Evolutionary conservation across 2,113 vertebrate genomes (phyloP).

Genomic region (Chaenocephalus aceratus): DNA sequence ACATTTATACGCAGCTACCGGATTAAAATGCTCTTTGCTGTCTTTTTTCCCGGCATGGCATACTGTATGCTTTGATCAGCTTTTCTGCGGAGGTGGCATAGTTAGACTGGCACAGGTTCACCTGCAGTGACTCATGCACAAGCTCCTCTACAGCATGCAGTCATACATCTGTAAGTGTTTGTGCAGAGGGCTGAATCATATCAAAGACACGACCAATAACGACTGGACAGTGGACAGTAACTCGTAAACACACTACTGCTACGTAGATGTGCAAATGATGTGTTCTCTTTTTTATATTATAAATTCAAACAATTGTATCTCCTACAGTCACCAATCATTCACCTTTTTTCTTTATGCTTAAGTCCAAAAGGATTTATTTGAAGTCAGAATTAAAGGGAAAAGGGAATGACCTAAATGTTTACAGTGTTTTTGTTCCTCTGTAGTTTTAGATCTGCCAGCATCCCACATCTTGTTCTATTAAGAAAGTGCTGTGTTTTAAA

Average conservation of each 20-base stretch:
- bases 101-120: slow-evolving; percentile 38
- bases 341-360: neutral
- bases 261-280: neutral
- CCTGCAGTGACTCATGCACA: slow-evolving; percentile 40
- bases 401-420: slow-evolving; percentile 2
- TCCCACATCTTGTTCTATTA: slow-evolving; percentile 13
- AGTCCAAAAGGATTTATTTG: slow-evolving; percentile 12
- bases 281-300: neutral
- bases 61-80: slow-evolving; percentile 40
- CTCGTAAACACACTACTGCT: no score
- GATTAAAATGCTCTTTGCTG: slow-evolving; percentile 35
- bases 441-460: slow-evolving; percentile 10
- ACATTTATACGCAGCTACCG: slow-evolving; percentile 33
- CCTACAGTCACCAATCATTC: neutral
- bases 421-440: slow-evolving; percentile 10
- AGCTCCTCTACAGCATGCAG: slow-evolving; percentile 1
- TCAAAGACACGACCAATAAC: neutral
- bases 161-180: slow-evolving; percentile 23
- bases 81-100: slow-evolving; percentile 37
- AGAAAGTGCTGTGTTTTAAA: slow-evolving; percentile 9
- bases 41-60: slow-evolving; percentile 7
- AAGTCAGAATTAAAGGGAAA: slow-evolving; percentile 28
- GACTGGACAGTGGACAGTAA: neutral
- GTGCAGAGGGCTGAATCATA: neutral
- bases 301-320: neutral